Conservation (phyloP, 2,888 invertebrate genomes). For the Sicus ferrugineus region DNA sequence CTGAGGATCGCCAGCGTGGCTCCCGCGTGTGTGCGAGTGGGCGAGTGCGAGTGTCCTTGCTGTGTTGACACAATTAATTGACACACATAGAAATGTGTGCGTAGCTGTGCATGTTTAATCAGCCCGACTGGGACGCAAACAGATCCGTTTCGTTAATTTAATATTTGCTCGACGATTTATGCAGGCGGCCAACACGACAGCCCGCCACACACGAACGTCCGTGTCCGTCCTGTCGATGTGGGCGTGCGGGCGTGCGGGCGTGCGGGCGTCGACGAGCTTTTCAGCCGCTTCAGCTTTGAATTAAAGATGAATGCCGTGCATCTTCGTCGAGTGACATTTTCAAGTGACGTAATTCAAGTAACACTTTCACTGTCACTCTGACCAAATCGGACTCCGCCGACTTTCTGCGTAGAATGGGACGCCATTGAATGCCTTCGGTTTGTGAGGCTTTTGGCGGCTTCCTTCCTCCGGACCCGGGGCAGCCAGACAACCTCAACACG, state of each 20-base stretch:
- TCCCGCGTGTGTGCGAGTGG: too few species aligned
- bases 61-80: slow-evolving; percentile 31
- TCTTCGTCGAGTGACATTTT: too few species aligned
- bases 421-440: too few species aligned
- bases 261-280: background rate
- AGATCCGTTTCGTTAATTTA: slow-evolving; percentile 19
- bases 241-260: background rate
- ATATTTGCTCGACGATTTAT: slow-evolving; percentile 22
- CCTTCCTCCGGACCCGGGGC: too few species aligned
- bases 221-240: background rate
- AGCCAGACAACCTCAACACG: too few species aligned
- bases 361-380: too few species aligned
- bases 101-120: slow-evolving; percentile 17
- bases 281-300: background rate
- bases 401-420: too few species aligned
- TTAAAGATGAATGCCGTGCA: background rate
- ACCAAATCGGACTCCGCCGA: too few species aligned
- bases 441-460: too few species aligned
- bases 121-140: background rate
- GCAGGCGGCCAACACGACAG: background rate
- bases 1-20: too few species aligned
- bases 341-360: too few species aligned
- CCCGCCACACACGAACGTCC: background rate
- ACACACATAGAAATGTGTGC: slow-evolving; percentile 17
- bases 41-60: background rate